phyloP scores from a whole-genome alignment of 1,140 invertebrate genomes.

The Drosophila rufa region DNA sequence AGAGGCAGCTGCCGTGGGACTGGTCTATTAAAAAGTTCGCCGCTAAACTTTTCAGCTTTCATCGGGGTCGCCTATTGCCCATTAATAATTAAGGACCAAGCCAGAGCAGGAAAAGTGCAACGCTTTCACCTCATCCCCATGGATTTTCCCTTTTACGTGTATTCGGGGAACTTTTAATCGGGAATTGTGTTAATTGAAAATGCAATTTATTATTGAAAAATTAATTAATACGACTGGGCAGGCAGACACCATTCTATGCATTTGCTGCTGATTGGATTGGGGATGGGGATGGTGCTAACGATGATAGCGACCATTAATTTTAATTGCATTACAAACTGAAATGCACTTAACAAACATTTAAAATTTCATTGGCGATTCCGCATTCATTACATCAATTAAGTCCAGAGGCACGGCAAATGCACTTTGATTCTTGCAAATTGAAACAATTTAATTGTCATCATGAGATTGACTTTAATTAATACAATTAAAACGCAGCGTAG shows the following conservation, averaged over 20 bases:
- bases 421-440: constrained; percentile 15
- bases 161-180: constrained; percentile 34
- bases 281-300: not conserved
- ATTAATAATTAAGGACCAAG: constrained; percentile 63
- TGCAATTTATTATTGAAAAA: constrained; percentile 50
- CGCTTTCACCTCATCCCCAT: not conserved
- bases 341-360: constrained; percentile 49
- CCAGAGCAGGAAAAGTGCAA: constrained; percentile 55
- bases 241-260: constrained; percentile 9
- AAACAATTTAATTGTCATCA: not conserved
- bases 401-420: constrained; percentile 1
- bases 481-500: not conserved
- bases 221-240: constrained; percentile 42
- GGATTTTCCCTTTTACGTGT: constrained; percentile 1
- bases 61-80: constrained; percentile 32
- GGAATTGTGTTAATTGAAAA: constrained; percentile 58
- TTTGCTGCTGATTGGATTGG: constrained; percentile 5
- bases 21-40: constrained; percentile 67
- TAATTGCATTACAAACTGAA: constrained; percentile 51
- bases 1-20: constrained; percentile 34
- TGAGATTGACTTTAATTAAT: not conserved
- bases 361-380: constrained; percentile 35
- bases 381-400: constrained; percentile 56
- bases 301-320: constrained; percentile 37
- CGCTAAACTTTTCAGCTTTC: constrained; percentile 64